A percentile compares a stretch with the other conserved stretches of the same genome.
phyloP scores from a whole-genome alignment of 2,797 vertebrate genomes.

The Sebastiscus albofasciatus region DNA sequence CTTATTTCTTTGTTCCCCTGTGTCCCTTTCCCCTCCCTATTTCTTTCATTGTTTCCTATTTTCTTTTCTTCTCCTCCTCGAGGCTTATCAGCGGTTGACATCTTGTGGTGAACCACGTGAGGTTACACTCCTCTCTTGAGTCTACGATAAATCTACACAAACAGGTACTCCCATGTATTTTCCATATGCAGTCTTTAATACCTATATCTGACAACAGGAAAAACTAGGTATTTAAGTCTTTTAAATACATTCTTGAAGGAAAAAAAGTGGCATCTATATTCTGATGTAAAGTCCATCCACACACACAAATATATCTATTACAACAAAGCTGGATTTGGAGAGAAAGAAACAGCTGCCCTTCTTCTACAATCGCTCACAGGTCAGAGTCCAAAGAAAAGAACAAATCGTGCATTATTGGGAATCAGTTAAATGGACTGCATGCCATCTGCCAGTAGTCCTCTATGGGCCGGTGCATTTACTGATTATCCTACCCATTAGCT shows the following conservation, averaged over 20 bases:
- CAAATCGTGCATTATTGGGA: constrained; percentile 21
- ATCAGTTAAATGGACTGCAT: constrained; percentile 17
- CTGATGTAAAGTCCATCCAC: background rate
- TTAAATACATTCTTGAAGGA: background rate
- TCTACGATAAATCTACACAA: background rate
- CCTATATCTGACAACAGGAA: background rate
- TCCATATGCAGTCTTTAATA: background rate
- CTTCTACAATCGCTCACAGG: background rate
- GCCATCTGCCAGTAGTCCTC: background rate
- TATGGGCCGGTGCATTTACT: constrained; percentile 9
- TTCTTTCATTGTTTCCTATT: background rate
- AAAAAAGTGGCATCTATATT: background rate
- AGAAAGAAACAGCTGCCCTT: background rate
- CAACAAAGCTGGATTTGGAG: constrained; percentile 5
- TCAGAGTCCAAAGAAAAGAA: constrained; percentile 26
- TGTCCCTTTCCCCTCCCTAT: too few relatives aligned
- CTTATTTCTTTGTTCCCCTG: too few relatives aligned
- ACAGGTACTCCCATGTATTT: background rate
- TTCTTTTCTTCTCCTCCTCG: background rate
- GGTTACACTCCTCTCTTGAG: background rate
- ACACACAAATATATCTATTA: background rate
- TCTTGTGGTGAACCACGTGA: background rate
- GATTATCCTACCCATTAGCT: constrained; percentile 33
- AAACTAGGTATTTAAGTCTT: background rate
- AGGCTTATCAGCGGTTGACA: background rate